phyloP scores from a whole-genome alignment of 2,888 invertebrate genomes.

The Trichopoda pennipes region DNA sequence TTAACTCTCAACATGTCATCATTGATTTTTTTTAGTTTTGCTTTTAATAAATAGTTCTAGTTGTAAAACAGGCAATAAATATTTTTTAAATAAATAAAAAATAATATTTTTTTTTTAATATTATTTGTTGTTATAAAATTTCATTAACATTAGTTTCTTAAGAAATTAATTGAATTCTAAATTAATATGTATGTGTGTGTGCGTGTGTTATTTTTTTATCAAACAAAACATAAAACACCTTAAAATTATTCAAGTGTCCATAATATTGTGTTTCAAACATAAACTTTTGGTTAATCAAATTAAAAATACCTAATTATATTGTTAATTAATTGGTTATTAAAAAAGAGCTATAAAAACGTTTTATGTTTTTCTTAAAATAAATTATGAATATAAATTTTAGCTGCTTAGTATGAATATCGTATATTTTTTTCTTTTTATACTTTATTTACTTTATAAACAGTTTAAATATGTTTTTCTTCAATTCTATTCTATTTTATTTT shows the following conservation, averaged over 20 bases:
- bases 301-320: constrained; percentile 1
- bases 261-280: constrained; percentile 45
- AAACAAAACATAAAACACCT: constrained; percentile 19
- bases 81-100: constrained; percentile 18
- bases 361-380: constrained; percentile 52
- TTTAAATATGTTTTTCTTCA: constrained; percentile 36
- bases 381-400: constrained; percentile 18
- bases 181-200: constrained; percentile 37
- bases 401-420: constrained; percentile 50
- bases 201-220: too few relatives aligned
- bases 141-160: constrained; percentile 47
- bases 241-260: constrained; percentile 39
- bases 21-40: constrained; percentile 32
- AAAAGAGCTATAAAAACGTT: constrained; percentile 55
- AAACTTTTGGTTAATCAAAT: constrained; percentile 27
- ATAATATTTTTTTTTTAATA: constrained; percentile 14
- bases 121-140: constrained; percentile 63
- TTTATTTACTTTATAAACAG: constrained; percentile 44
- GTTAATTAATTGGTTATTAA: constrained; percentile 39
- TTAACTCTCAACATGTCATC: constrained; percentile 50
- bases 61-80: constrained; percentile 26
- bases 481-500: constrained; percentile 68
- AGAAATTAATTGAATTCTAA: constrained; percentile 20
- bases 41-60: constrained; percentile 9
- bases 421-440: constrained; percentile 28